A percentile compares a stretch with the other conserved stretches of the same genome.
Conservation (phyloP, 1,140 invertebrate genomes). For the Drosophila watanabei region DNA sequence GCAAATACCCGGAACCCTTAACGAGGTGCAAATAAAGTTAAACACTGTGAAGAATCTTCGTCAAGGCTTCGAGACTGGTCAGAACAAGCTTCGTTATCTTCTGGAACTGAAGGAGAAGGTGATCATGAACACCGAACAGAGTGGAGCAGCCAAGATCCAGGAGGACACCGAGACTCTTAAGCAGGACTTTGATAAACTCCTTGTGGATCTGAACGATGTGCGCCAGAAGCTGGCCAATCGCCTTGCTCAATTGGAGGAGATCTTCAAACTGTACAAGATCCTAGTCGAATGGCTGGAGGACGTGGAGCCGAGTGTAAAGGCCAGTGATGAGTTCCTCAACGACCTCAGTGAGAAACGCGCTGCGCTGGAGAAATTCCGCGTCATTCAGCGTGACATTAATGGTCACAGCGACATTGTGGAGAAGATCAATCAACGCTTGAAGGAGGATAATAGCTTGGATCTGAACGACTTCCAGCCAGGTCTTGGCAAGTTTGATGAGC, state of each 20-base stretch:
- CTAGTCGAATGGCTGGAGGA: constrained; percentile 95
- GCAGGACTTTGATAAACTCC: constrained; percentile 94
- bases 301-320: constrained; percentile 92
- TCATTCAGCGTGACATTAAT: constrained; percentile 91
- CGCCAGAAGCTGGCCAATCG: constrained; percentile 90
- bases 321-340: constrained; percentile 90
- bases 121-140: constrained; percentile 95
- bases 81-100: constrained; percentile 95
- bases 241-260: constrained; percentile 92
- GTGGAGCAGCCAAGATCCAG: constrained; percentile 94
- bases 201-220: constrained; percentile 92
- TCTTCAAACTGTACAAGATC: constrained; percentile 92
- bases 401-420: constrained; percentile 91
- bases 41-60: constrained; percentile 93
- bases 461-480: constrained; percentile 90
- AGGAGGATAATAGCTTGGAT: constrained; percentile 89
- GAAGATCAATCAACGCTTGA: constrained; percentile 89
- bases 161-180: constrained; percentile 95
- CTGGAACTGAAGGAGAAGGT: constrained; percentile 97
- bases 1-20: constrained; percentile 91
- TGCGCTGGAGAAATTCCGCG: constrained; percentile 93
- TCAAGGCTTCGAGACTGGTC: constrained; percentile 95
- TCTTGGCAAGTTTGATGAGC: constrained; percentile 90
- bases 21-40: constrained; percentile 93
- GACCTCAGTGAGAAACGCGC: constrained; percentile 96